Evolutionary conservation across 1,140 invertebrate species (phyloP), one percentile per base, ranked within the genome.

Genomic region (Diploscapter pachys): DNA sequence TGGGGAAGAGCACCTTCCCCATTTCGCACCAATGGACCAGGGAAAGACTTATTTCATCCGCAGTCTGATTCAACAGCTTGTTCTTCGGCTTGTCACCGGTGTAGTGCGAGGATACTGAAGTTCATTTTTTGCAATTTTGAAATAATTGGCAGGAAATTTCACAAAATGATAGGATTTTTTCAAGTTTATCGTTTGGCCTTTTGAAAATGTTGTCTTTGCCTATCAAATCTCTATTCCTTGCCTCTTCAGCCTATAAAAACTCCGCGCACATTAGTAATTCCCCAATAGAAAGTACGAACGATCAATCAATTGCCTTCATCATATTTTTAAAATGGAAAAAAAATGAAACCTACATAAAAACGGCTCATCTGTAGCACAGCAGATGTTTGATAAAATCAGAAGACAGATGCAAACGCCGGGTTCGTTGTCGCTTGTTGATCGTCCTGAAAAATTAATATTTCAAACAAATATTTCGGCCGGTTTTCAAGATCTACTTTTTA

Each of bases 11-110:
- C 3, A 57, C 56, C 3, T 69, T 49, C 31, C 70, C 65, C 73
- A 74, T 74, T 51, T 74, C 73, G 48, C 53, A 67, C 69, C 75
- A 72, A 54, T 76, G 75, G 13, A 76, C 52, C 11, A 72, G n/a
- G 6, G 50, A 48, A n/a, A 76, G 50, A 49, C 71, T 70, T 5
- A 63, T 63, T 31, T 71, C 63, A 31, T 76, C 75, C 2, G 75
- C 75, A n/a, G 63, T 71, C 9, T 52, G 51, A 1, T 54, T 31
- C 9, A 76, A 49, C 8, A 76, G 75, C 13, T 72, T 76, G 9
- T 72, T 76, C 63, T 62, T 64, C 13, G 11, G 55, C 50, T 66
- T 65, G 11, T 50, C 61, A 5, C 75, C 75, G 52, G 49, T 49
- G 49, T 72, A 76, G 54, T 71, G 68, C 49, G 62, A 54, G 5